Base-by-base conservation (phyloP, 2,888 invertebrate genomes). In the Leucozona laternaria region DNA sequence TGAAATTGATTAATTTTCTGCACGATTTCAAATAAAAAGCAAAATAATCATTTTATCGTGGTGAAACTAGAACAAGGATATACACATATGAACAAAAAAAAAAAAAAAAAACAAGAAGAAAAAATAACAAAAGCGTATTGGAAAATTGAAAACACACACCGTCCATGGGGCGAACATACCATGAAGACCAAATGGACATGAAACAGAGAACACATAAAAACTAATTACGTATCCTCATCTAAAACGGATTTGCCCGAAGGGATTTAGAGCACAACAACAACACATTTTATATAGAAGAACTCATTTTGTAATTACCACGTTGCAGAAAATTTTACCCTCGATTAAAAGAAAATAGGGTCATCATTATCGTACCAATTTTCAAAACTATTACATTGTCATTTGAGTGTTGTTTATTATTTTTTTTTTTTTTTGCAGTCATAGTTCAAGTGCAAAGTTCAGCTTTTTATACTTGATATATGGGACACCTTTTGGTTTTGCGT, bases 181-280 rank as follows among this genome's bases (percentile, higher is more conserved):
- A 60, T 70, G 13, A 20, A 40, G 25, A 50, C 15, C 10, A 20
- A 66, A 50, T 50, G 50, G 66, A 66, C 34, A 66, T 58, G 17
- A 43, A 43, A 28, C 15, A 48, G 40, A 57, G 31, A 57, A 43
- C 25, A 72, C 76, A 80, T 76, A 68, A 80, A 79, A 84, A 84
- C 84, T 84, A 79, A 84, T 84, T 84, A 84, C 84, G 76, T 80
- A 80, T 76, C 66, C 76, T 80, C 84, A 76, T 80, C 71, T 76
- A 79, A 84, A 76, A 76, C 68, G 71, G 58, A 80, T 80, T 60
- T 76, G 45, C 66, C 64, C 64, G 50, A 84, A 77, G 80, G 80
- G 71, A 75, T 75, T 71, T 64, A 57, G 22, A 71, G 50, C 43
- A 58, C n/a, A 62, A 48, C 20, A 45, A 58, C n/a, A 62, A 48